Base-by-base conservation (phyloP, 2,113 vertebrate species). In the Mesoclemmys tuberculata region DNA sequence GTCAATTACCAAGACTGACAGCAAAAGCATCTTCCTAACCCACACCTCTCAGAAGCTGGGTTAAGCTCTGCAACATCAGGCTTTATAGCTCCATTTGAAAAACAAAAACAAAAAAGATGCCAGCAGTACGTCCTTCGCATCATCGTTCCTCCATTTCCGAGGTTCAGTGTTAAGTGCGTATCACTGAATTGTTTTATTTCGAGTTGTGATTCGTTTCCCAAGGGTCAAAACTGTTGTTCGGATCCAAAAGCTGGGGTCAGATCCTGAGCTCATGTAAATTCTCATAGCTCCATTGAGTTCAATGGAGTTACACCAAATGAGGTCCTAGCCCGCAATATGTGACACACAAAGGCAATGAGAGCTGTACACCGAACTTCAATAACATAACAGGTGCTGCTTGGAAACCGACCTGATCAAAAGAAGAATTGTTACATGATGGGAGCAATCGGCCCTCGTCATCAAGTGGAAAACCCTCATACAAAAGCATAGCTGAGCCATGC, bases 101-200 rank as follows among this genome's bases (percentile, higher is more conserved):
- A 87, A 26, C 0, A 54, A n/a, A 48, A 85, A 78, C 38, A 89
- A 91, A 91, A 93, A 35, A 49, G 80, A n/a, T 92, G 77, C 26
- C 48, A 5, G 46, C 74, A 35, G 49, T 95, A 2, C 68, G 35
- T 49, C 61, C 16, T 93, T 80, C 51, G 61, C 87, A 44, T 56
- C 5, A 13, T 87, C 80, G 88, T 82, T 90, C 90, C 87, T 75
- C 71, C n/a, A 38, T 75, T 22, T 10, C 61, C 16, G 61, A 94
- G 87, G 86, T 49, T 85, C 12, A 41, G 35, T 55, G 82, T 87
- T 96, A 95, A 96, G 90, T 94, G 88, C 79, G 8, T 46, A 80
- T 56, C 85, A 86, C 93, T 96, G 94, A 94, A 95, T 94, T 92
- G 92, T 82, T 68, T 80, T 95, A 89, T 96, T 96, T 97, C 91